phyloP scores from a whole-genome alignment of 2,113 vertebrate species.

The Myotis lucifugus region DNA sequence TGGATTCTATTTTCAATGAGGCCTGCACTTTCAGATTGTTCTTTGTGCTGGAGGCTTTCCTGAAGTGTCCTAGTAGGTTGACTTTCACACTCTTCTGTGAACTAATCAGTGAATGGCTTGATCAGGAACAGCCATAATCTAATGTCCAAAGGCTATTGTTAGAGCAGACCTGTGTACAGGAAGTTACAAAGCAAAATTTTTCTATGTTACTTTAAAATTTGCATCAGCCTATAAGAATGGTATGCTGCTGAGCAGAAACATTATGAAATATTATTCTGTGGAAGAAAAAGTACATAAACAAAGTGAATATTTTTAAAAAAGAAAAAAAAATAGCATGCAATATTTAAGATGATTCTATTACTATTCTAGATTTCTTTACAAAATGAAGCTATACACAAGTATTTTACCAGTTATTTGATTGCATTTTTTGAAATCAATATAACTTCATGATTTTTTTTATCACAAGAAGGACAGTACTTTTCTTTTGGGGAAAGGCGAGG shows the following conservation, averaged over 20 bases:
- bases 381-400: background rate
- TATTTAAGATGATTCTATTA: background rate
- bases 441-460: background rate
- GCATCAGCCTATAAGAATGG: background rate
- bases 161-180: background rate
- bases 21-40: background rate
- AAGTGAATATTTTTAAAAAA: background rate
- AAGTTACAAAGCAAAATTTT: background rate
- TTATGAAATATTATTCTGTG: background rate
- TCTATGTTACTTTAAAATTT: slow-evolving; percentile 30
- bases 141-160: background rate
- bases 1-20: background rate
- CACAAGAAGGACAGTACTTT: background rate
- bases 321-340: background rate
- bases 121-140: background rate
- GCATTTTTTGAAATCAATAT: background rate
- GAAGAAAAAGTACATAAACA: background rate
- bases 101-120: background rate
- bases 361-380: background rate
- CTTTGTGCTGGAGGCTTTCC: slow-evolving; percentile 10
- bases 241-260: background rate
- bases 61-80: background rate
- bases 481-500: background rate
- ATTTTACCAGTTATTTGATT: slow-evolving; percentile 9
- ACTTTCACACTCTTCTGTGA: slow-evolving; percentile 19